Percentiles rank a stretch among this genome's conserved stretches.
Evolutionary conservation across 1,140 invertebrate genomes (phyloP).

Genomic region (Olivierus martensii): DNA sequence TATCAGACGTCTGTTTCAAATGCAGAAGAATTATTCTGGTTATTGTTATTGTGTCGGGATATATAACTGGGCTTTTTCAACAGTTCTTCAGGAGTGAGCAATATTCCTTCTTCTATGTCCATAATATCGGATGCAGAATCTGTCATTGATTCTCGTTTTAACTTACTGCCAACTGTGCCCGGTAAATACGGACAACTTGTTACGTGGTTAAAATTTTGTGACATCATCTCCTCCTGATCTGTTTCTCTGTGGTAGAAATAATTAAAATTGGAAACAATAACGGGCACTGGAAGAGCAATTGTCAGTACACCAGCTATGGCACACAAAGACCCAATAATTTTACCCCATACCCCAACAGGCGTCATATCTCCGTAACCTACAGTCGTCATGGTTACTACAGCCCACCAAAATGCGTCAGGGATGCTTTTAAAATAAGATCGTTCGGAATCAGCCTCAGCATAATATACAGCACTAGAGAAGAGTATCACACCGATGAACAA

Average conservation of each 20-base stretch:
- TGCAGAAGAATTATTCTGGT: slow-evolving; percentile 55
- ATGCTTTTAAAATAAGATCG: slow-evolving; percentile 95
- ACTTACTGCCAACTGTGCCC: slow-evolving; percentile 53
- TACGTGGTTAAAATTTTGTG: slow-evolving; percentile 93
- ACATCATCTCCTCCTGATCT: slow-evolving; percentile 95
- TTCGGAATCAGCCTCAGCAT: slow-evolving; percentile 91
- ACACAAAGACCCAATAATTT: slow-evolving; percentile 95
- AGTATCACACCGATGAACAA: slow-evolving; percentile 96
- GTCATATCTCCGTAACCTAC: slow-evolving; percentile 96
- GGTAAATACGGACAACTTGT: slow-evolving; percentile 91
- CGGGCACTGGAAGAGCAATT: slow-evolving; percentile 94
- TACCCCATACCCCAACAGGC: slow-evolving; percentile 97
- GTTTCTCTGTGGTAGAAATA: slow-evolving; percentile 99
- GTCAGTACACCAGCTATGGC: slow-evolving; percentile 98
- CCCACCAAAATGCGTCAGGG: slow-evolving; percentile 98
- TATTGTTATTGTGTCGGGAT: slow-evolving; percentile 68
- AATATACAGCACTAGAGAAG: slow-evolving; percentile 96
- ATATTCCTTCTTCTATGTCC: slow-evolving; percentile 30
- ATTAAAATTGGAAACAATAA: slow-evolving; percentile 95
- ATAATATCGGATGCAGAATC: slow-evolving; percentile 16
- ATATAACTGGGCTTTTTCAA: slow-evolving; percentile 61
- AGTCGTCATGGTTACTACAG: slow-evolving; percentile 97
- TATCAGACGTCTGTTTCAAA: slow-evolving; percentile 94
- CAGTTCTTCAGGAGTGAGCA: slow-evolving; percentile 38
- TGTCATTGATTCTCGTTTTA: slow-evolving; percentile 12